Evolutionary conservation across 1,140 invertebrate genomes (phyloP).

Genomic region (Pseudomyrmex cubaensis): DNA sequence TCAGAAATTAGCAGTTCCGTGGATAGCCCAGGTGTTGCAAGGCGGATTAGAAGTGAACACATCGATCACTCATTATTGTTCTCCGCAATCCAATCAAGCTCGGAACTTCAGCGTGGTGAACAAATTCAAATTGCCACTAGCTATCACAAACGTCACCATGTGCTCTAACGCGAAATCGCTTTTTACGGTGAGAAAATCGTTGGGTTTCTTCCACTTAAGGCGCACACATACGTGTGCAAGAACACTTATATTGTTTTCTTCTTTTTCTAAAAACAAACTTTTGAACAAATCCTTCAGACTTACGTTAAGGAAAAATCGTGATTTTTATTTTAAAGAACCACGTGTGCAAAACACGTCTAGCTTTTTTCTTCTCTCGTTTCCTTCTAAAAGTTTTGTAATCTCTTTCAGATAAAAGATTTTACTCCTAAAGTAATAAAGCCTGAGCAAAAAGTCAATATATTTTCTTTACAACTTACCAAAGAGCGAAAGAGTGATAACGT

Average conservation of each 20-base stretch:
- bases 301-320: too few relatives aligned
- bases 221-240: too few relatives aligned
- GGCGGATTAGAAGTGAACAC: constrained; percentile 86
- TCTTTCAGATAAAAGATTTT: constrained; percentile 88
- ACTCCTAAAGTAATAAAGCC: constrained; percentile 87
- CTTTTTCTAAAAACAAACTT: not conserved
- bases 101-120: constrained; percentile 89
- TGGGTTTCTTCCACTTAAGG: constrained; percentile 12
- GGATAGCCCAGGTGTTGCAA: constrained; percentile 86
- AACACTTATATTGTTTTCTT: not conserved
- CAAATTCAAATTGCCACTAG: constrained; percentile 89
- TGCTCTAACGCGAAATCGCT: constrained; percentile 86
- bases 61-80: constrained; percentile 86
- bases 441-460: constrained; percentile 87
- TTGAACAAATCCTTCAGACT: too few relatives aligned
- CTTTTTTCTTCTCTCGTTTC: not conserved
- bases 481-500: constrained; percentile 86
- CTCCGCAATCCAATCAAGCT: constrained; percentile 83
- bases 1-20: constrained; percentile 88
- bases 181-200: constrained; percentile 85
- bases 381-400: not conserved
- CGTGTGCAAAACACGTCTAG: not conserved
- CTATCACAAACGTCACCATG: constrained; percentile 90
- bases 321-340: not conserved
- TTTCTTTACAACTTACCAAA: constrained; percentile 87